phyloP scores from a whole-genome alignment of 2,888 invertebrate genomes.

The Apodemia duryi region DNA sequence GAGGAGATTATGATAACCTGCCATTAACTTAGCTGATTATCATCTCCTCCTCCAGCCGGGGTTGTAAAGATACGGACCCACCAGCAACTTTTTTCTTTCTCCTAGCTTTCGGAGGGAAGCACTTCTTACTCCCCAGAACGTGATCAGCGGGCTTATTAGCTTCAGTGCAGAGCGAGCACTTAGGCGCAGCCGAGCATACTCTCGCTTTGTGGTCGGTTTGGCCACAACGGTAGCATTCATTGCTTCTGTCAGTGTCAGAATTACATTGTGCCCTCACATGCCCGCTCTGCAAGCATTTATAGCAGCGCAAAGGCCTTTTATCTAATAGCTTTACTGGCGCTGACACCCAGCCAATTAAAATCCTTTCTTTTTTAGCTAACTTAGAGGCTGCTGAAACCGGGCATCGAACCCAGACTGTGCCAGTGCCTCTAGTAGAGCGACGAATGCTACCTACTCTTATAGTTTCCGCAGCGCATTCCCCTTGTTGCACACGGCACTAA shows the following conservation, averaged over 20 bases:
- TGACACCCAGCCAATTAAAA: neutral
- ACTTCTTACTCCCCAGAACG: neutral
- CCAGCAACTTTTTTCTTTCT: neutral
- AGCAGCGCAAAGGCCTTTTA: neutral
- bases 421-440: neutral
- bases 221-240: neutral
- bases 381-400: neutral
- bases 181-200: neutral
- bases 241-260: neutral
- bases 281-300: neutral
- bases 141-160: neutral
- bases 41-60: neutral
- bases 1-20: neutral
- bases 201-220: neutral
- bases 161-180: neutral
- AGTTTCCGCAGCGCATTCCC: neutral
- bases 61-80: neutral
- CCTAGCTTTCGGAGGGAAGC: neutral
- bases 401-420: neutral
- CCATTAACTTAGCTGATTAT: neutral
- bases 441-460: neutral
- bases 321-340: neutral
- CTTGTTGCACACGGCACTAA: neutral
- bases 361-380: neutral
- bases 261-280: neutral